Percentiles rank a stretch among this genome's conserved stretches.
These are phyloP conservation scores for Brachyhypopomus gauderio DNA, from an alignment of 2,113 vertebrate genomes.

Conservation along the genomic window DNA sequence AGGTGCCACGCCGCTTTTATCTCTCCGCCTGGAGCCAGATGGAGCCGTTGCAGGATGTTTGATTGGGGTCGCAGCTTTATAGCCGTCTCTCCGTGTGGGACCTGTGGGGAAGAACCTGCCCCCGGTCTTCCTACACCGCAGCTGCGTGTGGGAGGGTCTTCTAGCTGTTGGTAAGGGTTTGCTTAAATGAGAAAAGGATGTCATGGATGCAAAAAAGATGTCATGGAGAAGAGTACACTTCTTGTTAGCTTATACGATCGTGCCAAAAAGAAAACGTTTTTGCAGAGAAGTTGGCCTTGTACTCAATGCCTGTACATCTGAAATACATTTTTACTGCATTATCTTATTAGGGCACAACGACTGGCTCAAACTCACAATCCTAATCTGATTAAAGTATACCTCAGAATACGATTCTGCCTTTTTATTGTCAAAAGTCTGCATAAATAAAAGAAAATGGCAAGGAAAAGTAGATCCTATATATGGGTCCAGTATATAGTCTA, in stretches of 20 bases:
- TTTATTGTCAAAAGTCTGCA: background rate
- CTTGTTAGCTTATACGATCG: too few species aligned
- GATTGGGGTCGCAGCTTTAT: background rate
- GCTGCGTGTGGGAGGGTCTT: background rate
- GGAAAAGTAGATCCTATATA: too few species aligned
- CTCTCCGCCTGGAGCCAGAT: constrained; percentile 6
- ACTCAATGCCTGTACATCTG: too few species aligned
- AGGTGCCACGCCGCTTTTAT: background rate
- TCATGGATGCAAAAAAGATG: too few species aligned
- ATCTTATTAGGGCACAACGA: too few species aligned
- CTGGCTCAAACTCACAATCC: background rate
- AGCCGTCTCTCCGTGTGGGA: background rate
- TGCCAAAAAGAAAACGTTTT: too few species aligned
- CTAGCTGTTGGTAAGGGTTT: too few species aligned
- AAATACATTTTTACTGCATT: too few species aligned
- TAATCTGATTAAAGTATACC: background rate
- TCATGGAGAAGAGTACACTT: too few species aligned
- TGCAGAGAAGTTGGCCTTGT: too few species aligned
- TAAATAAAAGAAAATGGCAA: background rate
- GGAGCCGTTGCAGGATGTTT: background rate
- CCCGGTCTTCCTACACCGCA: background rate
- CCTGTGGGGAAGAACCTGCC: background rate
- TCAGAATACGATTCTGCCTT: background rate
- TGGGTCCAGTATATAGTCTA: too few species aligned
- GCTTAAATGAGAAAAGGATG: too few species aligned